A percentile compares a stretch with the other conserved stretches of the same genome.
Conservation (phyloP, 2,113 vertebrate genomes). For the Uria aalge region DNA sequence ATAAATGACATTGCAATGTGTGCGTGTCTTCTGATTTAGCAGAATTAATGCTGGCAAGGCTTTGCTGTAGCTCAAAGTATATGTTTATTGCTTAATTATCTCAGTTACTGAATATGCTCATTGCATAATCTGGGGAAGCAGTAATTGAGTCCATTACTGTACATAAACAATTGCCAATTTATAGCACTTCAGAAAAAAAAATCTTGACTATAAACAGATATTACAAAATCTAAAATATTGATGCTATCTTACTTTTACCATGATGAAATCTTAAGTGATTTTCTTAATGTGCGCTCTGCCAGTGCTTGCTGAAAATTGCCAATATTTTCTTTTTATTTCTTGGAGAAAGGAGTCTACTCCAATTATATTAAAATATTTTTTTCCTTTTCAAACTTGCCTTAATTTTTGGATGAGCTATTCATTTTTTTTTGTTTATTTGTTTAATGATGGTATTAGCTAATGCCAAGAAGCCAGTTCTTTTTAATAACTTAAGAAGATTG, state of each 20-base stretch:
- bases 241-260: slow-evolving; percentile 6
- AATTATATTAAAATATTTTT: not conserved
- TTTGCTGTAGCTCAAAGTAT: slow-evolving; percentile 34
- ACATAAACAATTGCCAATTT: slow-evolving; percentile 61
- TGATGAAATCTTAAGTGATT: not conserved
- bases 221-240: slow-evolving; percentile 25
- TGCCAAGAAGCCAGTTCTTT: not conserved
- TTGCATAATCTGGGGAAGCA: slow-evolving; percentile 31
- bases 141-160: slow-evolving; percentile 55
- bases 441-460: not conserved
- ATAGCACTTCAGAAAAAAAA: slow-evolving; percentile 40
- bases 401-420: not conserved
- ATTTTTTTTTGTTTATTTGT: not conserved
- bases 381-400: not conserved
- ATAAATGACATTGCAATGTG: not conserved
- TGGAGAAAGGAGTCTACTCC: not conserved
- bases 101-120: slow-evolving; percentile 44
- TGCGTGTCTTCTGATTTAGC: not conserved
- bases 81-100: slow-evolving; percentile 60
- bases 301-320: not conserved
- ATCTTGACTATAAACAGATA: slow-evolving; percentile 44
- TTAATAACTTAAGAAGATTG: not conserved
- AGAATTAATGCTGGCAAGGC: slow-evolving; percentile 44
- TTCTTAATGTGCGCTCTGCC: not conserved
- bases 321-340: not conserved